Evolutionary conservation across 2,888 invertebrate genomes (phyloP), one percentile per base, ranked within the genome.

Genomic region (Watsonalla cultraria): DNA sequence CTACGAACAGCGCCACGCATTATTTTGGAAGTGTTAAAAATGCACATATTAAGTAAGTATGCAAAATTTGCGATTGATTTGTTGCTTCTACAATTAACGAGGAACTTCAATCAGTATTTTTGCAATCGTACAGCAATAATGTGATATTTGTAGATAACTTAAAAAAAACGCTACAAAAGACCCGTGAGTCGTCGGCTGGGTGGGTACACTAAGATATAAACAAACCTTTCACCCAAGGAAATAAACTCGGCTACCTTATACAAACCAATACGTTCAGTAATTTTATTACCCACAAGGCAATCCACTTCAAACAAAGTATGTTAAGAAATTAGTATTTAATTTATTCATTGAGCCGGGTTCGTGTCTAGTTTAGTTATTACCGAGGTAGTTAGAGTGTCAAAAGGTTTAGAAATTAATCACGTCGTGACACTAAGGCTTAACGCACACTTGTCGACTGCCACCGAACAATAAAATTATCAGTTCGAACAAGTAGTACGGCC

Each of bases 261-360:
- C 2, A 42, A 8, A 42, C 5, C 9, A 5, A 42, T 42, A 42
- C 11, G 5, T 42, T 8, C 71, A 64, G 72, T 79, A 82, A 84
- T 83, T 82, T 37, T 37, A 37, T 37, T 11, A 86, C 80, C 71
- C 63, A 74, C 86, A 86, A 89, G 89, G 89, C 78, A 78, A 87
- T 81, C 88, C 75, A 73, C 79, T 78, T 74, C 64, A 69, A 75
- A 82, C 80, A 77, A 86, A 87, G 81, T 88, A 77, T 88, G 86
- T 85, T 86, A 87, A 89, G 85, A 88, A 83, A 87, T 88, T 86
- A 82, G 78, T 80, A 74, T 83, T 82, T 87, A 88, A 89, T 88
- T 84, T 88, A 89, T 88, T 88, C 89, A 87, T 87, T 84, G 82
- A 74, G 70, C 72, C 71, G 68, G 76, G 74, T 81, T 81, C 85